A percentile compares a stretch with the other conserved stretches of the same genome.
phyloP scores from a whole-genome alignment of 2,888 invertebrate genomes.

The Andrena hattorfiana region DNA sequence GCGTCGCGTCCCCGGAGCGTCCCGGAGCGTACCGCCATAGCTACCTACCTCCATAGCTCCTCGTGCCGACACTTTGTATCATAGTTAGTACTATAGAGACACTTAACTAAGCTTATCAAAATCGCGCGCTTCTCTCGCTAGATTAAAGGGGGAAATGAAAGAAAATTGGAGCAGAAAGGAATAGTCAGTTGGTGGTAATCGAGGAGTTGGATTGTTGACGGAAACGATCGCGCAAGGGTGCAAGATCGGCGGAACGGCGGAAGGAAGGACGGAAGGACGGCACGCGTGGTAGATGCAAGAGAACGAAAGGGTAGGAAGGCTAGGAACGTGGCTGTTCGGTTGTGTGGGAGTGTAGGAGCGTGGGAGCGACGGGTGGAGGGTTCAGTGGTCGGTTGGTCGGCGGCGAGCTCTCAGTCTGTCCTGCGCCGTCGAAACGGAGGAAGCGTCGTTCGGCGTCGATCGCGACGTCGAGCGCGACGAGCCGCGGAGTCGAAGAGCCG shows the following conservation, averaged over 20 bases:
- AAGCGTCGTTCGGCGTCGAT: slow-evolving; percentile 73
- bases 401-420: slow-evolving; percentile 64
- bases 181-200: neutral
- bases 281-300: slow-evolving; percentile 15
- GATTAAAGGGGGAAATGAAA: too few species aligned
- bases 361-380: slow-evolving; percentile 26
- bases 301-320: slow-evolving; percentile 14
- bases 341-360: slow-evolving; percentile 20
- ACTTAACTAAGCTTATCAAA: too few species aligned
- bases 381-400: slow-evolving; percentile 32
- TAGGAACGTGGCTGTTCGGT: slow-evolving; percentile 11
- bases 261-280: slow-evolving; percentile 22
- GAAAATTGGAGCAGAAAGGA: neutral
- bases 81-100: too few species aligned
- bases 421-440: slow-evolving; percentile 72
- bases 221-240: neutral
- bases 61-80: too few species aligned
- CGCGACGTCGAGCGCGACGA: slow-evolving; percentile 71
- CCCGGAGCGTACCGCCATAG: neutral
- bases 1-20: neutral
- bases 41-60: too few species aligned
- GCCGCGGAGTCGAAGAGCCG: slow-evolving; percentile 65
- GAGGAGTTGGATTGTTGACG: slow-evolving; percentile 15
- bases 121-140: neutral
- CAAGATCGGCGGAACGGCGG: neutral